Conservation (phyloP, 2,797 vertebrate genomes). For the Aphelocoma californica region DNA sequence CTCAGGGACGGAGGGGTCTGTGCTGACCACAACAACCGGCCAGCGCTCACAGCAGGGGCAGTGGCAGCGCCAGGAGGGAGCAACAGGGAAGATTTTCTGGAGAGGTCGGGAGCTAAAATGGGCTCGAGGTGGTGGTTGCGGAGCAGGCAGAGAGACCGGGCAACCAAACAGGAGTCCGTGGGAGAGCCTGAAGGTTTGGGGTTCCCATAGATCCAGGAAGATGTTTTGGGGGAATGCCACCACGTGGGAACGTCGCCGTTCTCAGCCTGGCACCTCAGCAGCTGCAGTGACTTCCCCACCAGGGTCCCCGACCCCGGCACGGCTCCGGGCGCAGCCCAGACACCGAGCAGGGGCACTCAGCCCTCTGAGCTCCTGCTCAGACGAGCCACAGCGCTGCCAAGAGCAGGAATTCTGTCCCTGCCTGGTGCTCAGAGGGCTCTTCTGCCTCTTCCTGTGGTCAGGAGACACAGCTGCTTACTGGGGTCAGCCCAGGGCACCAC, state of each 20-base stretch:
- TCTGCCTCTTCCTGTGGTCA: background rate
- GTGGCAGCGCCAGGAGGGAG: background rate
- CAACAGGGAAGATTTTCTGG: too few relatives aligned
- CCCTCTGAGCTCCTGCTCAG: too few relatives aligned
- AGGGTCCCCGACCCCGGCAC: rapidly evolving
- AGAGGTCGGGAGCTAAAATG: background rate
- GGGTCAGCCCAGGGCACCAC: background rate
- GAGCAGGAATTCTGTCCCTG: background rate
- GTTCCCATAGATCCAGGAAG: background rate
- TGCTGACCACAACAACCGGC: background rate
- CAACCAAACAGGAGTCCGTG: too few relatives aligned
- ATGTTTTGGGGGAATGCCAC: too few relatives aligned
- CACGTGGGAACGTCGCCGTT: background rate
- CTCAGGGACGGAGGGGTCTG: background rate
- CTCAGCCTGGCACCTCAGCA: background rate
- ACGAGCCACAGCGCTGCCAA: background rate
- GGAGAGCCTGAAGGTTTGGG: rapidly evolving
- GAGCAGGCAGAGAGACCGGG: background rate
- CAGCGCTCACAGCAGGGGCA: rapidly evolving
- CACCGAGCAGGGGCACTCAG: background rate
- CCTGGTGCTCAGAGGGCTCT: rapidly evolving
- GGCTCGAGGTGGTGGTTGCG: too few relatives aligned
- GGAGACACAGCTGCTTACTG: rapidly evolving
- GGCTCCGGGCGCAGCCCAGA: rapidly evolving
- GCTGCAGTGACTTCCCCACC: rapidly evolving